Percentiles rank a stretch among this genome's conserved stretches.
Evolutionary conservation across 92 coral and sea anemone genomes (phyloP).

Genomic region (Porites divaricata): DNA sequence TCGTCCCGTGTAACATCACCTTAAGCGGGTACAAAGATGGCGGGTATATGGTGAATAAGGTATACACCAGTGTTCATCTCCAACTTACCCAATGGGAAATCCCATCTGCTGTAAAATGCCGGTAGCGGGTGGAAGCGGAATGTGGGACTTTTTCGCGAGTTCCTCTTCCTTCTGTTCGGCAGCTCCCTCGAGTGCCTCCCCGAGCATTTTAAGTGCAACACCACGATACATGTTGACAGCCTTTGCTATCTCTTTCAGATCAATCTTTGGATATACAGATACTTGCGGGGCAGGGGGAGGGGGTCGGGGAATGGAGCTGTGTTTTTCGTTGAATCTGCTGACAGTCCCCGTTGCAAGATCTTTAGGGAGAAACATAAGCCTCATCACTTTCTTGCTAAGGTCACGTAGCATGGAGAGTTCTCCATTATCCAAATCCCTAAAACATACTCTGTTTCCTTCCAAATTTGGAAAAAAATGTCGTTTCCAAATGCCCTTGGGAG

Average conservation of each 20-base stretch:
- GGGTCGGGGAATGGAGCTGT: slow-evolving; percentile 82
- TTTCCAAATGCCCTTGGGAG: too few species aligned
- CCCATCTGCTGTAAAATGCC: slow-evolving; percentile 79
- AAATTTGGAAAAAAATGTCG: too few species aligned
- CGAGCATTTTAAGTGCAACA: slow-evolving; percentile 87
- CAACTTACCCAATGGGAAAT: slow-evolving; percentile 73
- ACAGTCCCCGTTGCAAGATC: slow-evolving; percentile 98
- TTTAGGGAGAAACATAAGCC: slow-evolving; percentile 7
- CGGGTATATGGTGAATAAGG: too few species aligned
- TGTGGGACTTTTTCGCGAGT: slow-evolving; percentile 69
- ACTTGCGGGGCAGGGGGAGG: slow-evolving; percentile 53
- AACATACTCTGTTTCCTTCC: too few species aligned
- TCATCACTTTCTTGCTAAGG: too few species aligned
- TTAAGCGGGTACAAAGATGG: too few species aligned
- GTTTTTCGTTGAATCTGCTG: slow-evolving; percentile 72
- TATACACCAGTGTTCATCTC: background rate
- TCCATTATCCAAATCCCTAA: too few species aligned
- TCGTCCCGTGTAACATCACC: too few species aligned
- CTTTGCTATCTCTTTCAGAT: slow-evolving; percentile 94
- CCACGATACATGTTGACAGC: slow-evolving; percentile 87
- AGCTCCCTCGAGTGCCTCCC: slow-evolving; percentile 93
- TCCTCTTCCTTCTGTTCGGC: slow-evolving; percentile 83
- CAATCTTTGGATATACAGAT: slow-evolving; percentile 87
- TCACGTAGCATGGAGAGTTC: too few species aligned
- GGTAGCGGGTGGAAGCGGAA: slow-evolving; percentile 87